These are phyloP conservation scores for Syritta pipiens DNA, from an alignment of 2,888 invertebrate genomes.

Conservation along the genomic window DNA sequence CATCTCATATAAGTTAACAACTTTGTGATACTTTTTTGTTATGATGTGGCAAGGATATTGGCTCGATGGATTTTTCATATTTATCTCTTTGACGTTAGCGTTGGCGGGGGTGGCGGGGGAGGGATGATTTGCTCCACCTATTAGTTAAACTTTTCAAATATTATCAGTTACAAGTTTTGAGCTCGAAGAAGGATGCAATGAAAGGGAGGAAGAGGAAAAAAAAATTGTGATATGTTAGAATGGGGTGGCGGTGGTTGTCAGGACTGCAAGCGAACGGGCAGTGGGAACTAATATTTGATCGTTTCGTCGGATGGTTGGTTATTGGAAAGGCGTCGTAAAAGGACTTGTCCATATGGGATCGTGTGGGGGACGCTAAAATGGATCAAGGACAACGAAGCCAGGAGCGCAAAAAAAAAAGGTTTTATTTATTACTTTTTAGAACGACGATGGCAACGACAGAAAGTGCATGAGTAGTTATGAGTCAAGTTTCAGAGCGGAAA, in stretches of 20 bases:
- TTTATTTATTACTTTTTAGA: slow-evolving; percentile 20
- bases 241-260: background rate
- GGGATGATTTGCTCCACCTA: slow-evolving; percentile 45
- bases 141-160: slow-evolving; percentile 65
- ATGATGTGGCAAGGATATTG: slow-evolving; percentile 56
- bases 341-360: background rate
- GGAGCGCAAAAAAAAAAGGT: background rate
- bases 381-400: background rate
- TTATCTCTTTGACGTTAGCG: slow-evolving; percentile 9
- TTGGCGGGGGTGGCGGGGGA: background rate
- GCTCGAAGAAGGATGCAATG: slow-evolving; percentile 2
- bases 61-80: slow-evolving; percentile 61
- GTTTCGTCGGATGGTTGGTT: slow-evolving; percentile 14
- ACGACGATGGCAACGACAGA: background rate
- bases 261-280: slow-evolving; percentile 20
- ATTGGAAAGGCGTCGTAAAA: background rate
- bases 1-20: slow-evolving; percentile 69
- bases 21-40: slow-evolving; percentile 56
- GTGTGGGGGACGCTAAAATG: background rate
- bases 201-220: background rate
- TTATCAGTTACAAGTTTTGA: slow-evolving; percentile 53
- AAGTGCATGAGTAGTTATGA: slow-evolving; percentile 29
- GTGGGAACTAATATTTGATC: slow-evolving; percentile 35
- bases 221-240: background rate
- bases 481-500: slow-evolving; percentile 4